Evolutionary conservation across 2,888 invertebrate genomes (phyloP).

Genomic region (Dasysyrphus tricinctus): DNA sequence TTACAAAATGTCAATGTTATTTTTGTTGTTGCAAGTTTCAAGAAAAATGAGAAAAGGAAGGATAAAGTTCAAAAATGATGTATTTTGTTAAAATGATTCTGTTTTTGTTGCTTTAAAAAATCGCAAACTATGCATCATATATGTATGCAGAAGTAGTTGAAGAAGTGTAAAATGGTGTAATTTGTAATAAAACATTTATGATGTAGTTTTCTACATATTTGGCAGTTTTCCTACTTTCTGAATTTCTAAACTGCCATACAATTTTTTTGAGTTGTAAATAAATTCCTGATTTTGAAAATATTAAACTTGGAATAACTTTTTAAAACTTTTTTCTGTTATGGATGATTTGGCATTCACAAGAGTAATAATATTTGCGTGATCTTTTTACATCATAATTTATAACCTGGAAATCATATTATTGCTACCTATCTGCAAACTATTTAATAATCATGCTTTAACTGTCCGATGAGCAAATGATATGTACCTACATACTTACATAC

Average conservation of each 20-base stretch:
- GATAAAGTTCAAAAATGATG: neutral
- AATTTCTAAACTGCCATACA: neutral
- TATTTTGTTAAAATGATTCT: neutral
- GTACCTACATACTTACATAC: no score
- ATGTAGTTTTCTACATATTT: neutral
- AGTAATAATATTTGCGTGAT: no score
- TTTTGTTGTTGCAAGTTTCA: neutral
- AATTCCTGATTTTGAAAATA: conserved; percentile 8
- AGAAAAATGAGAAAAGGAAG: neutral
- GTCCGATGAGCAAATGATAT: no score
- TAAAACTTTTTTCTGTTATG: no score
- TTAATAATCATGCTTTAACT: no score
- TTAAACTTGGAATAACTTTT: neutral
- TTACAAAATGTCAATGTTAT: neutral
- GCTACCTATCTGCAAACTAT: no score
- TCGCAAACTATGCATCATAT: neutral
- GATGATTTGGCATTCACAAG: neutral
- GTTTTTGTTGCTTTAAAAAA: neutral
- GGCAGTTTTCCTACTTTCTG: neutral
- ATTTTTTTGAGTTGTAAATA: conserved; percentile 16
- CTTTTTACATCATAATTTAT: no score
- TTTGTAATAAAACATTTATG: conserved; percentile 3
- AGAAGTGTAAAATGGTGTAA: conserved; percentile 15
- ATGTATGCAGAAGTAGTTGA: no score
- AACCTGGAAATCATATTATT: no score